Evolutionary conservation across 2,888 invertebrate genomes (phyloP).

Genomic region (Tenthredo mesomela): DNA sequence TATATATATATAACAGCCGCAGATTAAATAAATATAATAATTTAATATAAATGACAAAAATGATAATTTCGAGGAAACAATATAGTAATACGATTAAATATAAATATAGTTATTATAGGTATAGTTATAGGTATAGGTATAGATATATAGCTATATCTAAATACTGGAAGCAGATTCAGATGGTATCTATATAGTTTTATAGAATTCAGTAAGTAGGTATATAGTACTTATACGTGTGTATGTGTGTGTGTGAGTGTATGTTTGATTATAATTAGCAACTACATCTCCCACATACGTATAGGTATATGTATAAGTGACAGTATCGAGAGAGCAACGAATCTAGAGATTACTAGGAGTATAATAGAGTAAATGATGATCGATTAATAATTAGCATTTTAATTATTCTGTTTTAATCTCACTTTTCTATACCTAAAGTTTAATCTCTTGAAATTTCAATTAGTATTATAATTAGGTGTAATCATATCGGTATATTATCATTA

Average conservation of each 20-base stretch:
- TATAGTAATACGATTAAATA: not conserved
- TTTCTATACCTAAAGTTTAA: not conserved
- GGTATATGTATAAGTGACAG: too few species aligned
- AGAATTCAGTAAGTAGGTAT: not conserved
- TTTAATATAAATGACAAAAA: not conserved
- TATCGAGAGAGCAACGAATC: not conserved
- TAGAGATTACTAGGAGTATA: not conserved
- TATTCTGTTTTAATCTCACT: not conserved
- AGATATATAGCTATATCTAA: not conserved
- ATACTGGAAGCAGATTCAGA: constrained; percentile 38
- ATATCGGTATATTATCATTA: not conserved
- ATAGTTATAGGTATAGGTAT: constrained; percentile 10
- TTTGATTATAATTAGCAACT: not conserved
- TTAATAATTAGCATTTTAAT: not conserved
- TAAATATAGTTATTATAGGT: not conserved
- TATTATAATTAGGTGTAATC: not conserved
- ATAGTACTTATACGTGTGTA: not conserved
- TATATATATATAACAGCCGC: not conserved
- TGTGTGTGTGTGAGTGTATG: not conserved
- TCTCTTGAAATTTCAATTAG: not conserved
- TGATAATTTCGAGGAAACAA: not conserved
- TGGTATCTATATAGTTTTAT: not conserved
- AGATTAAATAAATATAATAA: not conserved
- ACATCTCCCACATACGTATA: not conserved
- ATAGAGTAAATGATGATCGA: not conserved